phyloP scores from a whole-genome alignment of 2,888 invertebrate genomes.

The Apoda limacodes region DNA sequence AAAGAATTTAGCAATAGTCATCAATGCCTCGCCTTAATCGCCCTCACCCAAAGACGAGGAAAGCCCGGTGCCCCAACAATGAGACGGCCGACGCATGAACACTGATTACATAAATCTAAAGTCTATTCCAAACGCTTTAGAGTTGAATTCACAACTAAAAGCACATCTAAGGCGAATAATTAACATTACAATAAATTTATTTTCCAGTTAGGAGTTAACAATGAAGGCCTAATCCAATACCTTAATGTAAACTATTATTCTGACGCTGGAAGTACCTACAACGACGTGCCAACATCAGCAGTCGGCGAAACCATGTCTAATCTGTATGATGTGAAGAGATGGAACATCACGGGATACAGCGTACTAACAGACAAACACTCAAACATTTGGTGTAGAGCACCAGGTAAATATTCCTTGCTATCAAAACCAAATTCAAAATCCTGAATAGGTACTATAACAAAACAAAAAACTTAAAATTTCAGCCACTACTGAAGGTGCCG shows the following conservation, averaged over 20 bases:
- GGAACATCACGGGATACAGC: conserved; percentile 54
- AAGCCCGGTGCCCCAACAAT: too few relatives aligned
- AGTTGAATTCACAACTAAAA: too few relatives aligned
- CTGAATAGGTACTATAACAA: too few relatives aligned
- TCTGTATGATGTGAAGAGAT: conserved; percentile 65
- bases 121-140: too few relatives aligned
- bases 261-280: conserved; percentile 45
- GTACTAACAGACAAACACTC: conserved; percentile 74
- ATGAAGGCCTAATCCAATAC: conserved; percentile 67
- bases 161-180: too few relatives aligned
- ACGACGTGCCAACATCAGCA: conserved; percentile 36
- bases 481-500: conserved; percentile 70
- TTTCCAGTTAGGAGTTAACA: conserved; percentile 64
- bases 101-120: too few relatives aligned
- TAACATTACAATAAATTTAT: conserved; percentile 1
- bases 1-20: too few relatives aligned
- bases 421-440: conserved; percentile 1
- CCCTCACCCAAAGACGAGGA: too few relatives aligned
- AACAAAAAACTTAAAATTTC: too few relatives aligned
- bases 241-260: conserved; percentile 51
- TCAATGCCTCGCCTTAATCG: too few relatives aligned
- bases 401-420: conserved; percentile 69
- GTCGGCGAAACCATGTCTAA: conserved; percentile 35
- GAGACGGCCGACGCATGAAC: too few relatives aligned
- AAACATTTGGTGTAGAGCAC: conserved; percentile 77